Percentiles rank a stretch among this genome's conserved stretches.
Conservation (phyloP, 2,797 vertebrate species). For the Prionace glauca region DNA sequence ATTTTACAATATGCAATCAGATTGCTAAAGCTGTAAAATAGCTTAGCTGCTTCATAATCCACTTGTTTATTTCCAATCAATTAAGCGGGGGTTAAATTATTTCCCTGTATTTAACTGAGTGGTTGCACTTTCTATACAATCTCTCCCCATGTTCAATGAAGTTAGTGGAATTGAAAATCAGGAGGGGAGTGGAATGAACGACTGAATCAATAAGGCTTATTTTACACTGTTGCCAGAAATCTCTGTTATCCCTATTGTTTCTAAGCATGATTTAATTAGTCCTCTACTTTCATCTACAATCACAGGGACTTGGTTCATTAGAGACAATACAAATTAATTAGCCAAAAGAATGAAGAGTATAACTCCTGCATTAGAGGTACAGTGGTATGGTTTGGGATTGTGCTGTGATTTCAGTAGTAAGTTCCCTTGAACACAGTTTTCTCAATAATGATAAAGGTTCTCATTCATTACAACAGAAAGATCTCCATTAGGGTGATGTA, state of each 20-base stretch:
- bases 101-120: neutral
- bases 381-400: neutral
- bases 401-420: neutral
- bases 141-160: neutral
- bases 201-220: neutral
- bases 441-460: neutral
- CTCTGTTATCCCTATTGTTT: neutral
- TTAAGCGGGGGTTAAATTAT: neutral
- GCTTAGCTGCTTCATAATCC: neutral
- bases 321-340: neutral
- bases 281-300: neutral
- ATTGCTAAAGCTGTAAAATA: neutral
- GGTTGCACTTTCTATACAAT: neutral
- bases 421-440: neutral
- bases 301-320: neutral
- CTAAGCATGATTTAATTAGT: neutral
- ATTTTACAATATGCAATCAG: neutral
- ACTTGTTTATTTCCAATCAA: neutral
- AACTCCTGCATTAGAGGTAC: neutral
- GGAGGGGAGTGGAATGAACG: neutral
- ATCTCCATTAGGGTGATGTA: neutral
- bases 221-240: neutral
- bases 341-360: neutral
- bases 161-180: neutral
- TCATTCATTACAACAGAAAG: neutral